phyloP scores from a whole-genome alignment of 2,888 invertebrate species.

The Andrena haemorrhoa region DNA sequence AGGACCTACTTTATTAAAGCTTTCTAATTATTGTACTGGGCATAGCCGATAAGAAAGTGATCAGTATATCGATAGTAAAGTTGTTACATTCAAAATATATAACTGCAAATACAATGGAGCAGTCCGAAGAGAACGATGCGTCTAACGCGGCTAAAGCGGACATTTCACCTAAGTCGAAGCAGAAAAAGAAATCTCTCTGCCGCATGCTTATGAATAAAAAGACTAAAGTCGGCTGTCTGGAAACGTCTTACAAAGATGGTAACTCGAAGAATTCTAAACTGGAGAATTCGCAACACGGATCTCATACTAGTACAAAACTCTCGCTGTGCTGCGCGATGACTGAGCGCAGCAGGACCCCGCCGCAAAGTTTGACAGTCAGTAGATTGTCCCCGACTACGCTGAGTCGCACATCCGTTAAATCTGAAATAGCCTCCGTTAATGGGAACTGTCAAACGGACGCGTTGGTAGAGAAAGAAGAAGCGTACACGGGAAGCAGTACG shows the following conservation, averaged over 20 bases:
- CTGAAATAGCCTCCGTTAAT: constrained; percentile 77
- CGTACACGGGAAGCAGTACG: constrained; percentile 40
- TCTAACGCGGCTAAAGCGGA: constrained; percentile 68
- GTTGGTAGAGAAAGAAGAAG: constrained; percentile 67
- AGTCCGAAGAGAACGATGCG: constrained; percentile 70
- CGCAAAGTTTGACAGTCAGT: constrained; percentile 81
- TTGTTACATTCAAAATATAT: constrained; percentile 33
- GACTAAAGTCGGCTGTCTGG: constrained; percentile 83
- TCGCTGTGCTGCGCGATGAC: constrained; percentile 85
- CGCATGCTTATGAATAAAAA: constrained; percentile 83
- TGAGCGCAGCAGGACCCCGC: constrained; percentile 83
- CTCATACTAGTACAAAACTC: constrained; percentile 81
- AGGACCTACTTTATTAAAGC: constrained; percentile 1
- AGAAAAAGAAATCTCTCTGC: constrained; percentile 83
- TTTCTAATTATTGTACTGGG: neutral
- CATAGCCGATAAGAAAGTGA: neutral
- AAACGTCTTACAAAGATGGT: constrained; percentile 76
- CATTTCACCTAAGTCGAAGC: constrained; percentile 80
- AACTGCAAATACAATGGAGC: constrained; percentile 75
- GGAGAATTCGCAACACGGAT: constrained; percentile 80
- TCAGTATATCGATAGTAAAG: constrained; percentile 37
- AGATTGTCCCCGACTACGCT: constrained; percentile 78
- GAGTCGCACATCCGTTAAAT: constrained; percentile 78
- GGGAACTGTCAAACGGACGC: constrained; percentile 75
- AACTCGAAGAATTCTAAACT: constrained; percentile 76